Evolutionary conservation across 2,113 vertebrate species (phyloP).

Genomic region (Nycticorax nycticorax): DNA sequence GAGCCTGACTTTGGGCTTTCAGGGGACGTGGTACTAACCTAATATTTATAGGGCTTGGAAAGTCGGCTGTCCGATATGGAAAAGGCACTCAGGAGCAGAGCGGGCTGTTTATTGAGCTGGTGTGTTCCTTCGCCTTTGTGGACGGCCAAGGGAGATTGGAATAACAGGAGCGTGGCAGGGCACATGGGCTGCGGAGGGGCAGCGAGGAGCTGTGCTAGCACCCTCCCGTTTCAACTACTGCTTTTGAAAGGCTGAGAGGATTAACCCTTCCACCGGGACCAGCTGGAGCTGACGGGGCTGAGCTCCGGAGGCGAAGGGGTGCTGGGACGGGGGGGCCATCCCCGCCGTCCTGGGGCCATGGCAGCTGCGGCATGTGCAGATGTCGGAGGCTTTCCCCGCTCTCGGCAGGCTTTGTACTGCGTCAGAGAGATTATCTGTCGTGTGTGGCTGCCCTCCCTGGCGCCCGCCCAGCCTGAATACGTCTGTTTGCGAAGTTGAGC

Average conservation of each 20-base stretch:
- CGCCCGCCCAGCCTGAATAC: neutral
- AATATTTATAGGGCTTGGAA: slow-evolving; percentile 27
- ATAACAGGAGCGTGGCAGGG: neutral
- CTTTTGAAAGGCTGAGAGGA: neutral
- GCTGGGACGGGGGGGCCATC: rapidly evolving
- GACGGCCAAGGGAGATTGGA: slow-evolving; percentile 19
- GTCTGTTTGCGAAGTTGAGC: neutral
- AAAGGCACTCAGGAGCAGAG: neutral
- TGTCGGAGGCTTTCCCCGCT: neutral
- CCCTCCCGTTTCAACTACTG: neutral
- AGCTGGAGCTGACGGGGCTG: rapidly evolving
- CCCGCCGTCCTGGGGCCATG: rapidly evolving
- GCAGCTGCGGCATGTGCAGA: neutral
- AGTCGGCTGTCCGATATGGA: neutral
- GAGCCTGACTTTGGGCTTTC: slow-evolving; percentile 10
- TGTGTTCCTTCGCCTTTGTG: neutral
- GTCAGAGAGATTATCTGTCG: neutral
- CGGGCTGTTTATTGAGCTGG: slow-evolving; percentile 10
- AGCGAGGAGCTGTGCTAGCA: neutral
- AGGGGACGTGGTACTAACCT: neutral
- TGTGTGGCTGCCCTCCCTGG: neutral
- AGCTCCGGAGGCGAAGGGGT: rapidly evolving
- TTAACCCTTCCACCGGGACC: rapidly evolving
- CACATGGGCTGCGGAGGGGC: neutral
- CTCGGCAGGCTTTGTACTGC: neutral